phyloP scores from a whole-genome alignment of 2,113 vertebrate species.

The Leptosomus discolor region DNA sequence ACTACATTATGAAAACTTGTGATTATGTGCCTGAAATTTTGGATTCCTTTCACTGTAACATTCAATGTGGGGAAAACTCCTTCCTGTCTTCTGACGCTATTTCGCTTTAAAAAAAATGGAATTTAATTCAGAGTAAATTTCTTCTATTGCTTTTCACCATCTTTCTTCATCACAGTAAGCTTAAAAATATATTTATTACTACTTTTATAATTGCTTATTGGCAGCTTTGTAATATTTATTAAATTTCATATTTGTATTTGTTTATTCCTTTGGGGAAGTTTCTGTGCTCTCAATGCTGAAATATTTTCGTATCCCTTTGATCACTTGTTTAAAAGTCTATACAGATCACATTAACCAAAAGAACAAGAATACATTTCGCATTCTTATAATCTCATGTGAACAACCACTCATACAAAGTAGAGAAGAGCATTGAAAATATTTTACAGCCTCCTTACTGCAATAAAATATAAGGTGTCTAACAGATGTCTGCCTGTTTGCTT shows the following conservation, averaged over 20 bases:
- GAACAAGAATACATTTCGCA: not conserved
- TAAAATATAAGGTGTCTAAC: not conserved
- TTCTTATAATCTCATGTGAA: not conserved
- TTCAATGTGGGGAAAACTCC: not conserved
- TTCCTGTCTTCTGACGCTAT: not conserved
- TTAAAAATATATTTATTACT: not conserved
- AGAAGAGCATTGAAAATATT: not conserved
- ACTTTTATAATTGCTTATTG: not conserved
- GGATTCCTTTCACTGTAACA: not conserved
- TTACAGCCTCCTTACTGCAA: not conserved
- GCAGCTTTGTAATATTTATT: not conserved
- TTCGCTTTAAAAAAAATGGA: not conserved
- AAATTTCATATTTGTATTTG: not conserved
- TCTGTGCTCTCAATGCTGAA: not conserved
- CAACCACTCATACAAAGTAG: not conserved
- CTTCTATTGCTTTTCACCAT: not conserved
- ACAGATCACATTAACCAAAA: not conserved
- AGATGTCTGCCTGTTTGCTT: not conserved
- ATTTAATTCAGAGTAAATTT: not conserved
- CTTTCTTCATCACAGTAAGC: not conserved
- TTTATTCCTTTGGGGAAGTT: not conserved
- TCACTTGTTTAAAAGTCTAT: not conserved
- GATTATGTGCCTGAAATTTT: conserved; percentile 22
- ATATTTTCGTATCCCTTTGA: not conserved
- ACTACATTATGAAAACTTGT: conserved; percentile 39